These are phyloP conservation scores for Caloenas nicobarica DNA, from an alignment of 2,113 vertebrate species.

Conservation along the genomic window DNA sequence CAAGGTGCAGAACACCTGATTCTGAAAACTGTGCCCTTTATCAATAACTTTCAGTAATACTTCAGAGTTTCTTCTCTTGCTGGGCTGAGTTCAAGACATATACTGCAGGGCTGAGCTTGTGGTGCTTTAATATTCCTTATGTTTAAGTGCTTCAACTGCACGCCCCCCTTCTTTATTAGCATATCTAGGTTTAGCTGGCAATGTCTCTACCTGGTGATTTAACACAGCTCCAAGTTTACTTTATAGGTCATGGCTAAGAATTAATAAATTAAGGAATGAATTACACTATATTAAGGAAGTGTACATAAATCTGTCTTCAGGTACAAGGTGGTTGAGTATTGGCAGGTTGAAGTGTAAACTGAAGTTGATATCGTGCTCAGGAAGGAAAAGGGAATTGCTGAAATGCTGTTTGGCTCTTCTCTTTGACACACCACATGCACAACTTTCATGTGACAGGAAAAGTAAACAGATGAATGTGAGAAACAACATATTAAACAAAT, in stretches of 20 bases:
- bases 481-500: conserved; percentile 69
- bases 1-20: neutral
- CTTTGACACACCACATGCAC: conserved; percentile 12
- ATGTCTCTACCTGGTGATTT: neutral
- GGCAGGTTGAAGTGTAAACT: neutral
- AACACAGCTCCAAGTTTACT: neutral
- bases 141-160: neutral
- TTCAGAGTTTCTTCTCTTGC: neutral
- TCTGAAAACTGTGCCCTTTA: neutral
- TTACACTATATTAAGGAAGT: neutral
- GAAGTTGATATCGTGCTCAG: neutral
- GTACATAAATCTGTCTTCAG: neutral
- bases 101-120: neutral
- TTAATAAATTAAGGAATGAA: neutral
- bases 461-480: conserved; percentile 65
- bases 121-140: neutral
- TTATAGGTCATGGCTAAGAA: neutral
- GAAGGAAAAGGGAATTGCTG: neutral
- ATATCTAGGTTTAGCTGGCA: neutral
- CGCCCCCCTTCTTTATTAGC: neutral
- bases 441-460: conserved; percentile 64
- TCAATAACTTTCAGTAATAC: neutral
- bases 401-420: neutral
- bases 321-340: neutral
- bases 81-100: neutral